Percentiles rank a stretch among this genome's conserved stretches.
Conservation (phyloP, 2,113 vertebrate genomes). For the Castor canadensis region DNA sequence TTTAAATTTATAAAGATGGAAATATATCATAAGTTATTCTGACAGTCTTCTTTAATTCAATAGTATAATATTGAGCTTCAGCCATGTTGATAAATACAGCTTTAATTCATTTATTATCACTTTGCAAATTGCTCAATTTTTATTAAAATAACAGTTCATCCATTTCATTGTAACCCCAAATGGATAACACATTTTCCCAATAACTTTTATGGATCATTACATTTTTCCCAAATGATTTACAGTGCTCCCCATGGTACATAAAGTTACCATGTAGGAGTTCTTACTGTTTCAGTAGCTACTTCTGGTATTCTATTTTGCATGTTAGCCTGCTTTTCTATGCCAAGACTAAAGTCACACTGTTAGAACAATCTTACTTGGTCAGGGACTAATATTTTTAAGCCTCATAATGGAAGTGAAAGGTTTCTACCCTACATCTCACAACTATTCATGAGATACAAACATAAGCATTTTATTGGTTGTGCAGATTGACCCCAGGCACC, state of each 20-base stretch:
- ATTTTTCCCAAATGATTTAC: neutral
- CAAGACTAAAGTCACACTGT: neutral
- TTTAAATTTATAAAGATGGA: neutral
- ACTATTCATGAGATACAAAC: accelerated
- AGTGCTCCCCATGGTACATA: neutral
- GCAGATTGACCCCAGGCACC: neutral
- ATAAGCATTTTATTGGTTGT: accelerated
- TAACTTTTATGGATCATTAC: neutral
- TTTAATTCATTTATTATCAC: neutral
- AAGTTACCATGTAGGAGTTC: neutral
- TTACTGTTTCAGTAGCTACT: neutral
- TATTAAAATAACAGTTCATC: neutral
- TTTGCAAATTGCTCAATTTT: neutral
- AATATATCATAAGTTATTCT: neutral
- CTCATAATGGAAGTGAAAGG: neutral
- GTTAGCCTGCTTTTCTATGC: neutral
- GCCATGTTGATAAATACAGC: neutral
- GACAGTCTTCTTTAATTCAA: neutral
- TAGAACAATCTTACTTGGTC: neutral
- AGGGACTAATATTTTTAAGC: neutral
- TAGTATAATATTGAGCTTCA: neutral
- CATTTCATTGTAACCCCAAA: neutral
- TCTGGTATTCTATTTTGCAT: neutral
- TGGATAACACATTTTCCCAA: neutral
- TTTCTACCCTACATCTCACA: neutral